phyloP scores from a whole-genome alignment of 2,888 invertebrate species.

The Mylabris sibirica region DNA sequence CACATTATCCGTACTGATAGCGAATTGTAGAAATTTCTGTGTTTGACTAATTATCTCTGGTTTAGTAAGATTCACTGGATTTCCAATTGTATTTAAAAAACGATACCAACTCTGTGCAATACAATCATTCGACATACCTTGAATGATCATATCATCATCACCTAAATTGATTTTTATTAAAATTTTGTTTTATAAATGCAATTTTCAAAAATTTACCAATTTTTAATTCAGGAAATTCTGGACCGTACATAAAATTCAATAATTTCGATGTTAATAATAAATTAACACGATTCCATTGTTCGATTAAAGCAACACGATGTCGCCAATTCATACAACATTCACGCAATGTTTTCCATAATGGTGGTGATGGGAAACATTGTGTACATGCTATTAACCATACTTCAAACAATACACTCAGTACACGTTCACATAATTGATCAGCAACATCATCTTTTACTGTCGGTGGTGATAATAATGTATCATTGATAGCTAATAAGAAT shows the following conservation, averaged over 20 bases:
- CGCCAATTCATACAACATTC: constrained; percentile 94
- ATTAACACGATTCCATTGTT: constrained; percentile 95
- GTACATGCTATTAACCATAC: constrained; percentile 78
- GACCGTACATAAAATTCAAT: constrained; percentile 88
- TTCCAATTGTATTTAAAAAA: constrained; percentile 91
- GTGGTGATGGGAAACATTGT: constrained; percentile 91
- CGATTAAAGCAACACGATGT: constrained; percentile 89
- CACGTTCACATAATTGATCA: constrained; percentile 92
- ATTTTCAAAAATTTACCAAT: constrained; percentile 73
- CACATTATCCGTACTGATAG: constrained; percentile 76
- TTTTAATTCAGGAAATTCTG: constrained; percentile 80
- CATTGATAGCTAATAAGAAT: constrained; percentile 89
- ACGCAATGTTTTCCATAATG: constrained; percentile 92
- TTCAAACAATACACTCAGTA: constrained; percentile 92
- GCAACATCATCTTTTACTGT: constrained; percentile 91
- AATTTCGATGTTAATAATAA: constrained; percentile 86
- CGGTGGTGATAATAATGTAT: constrained; percentile 90
- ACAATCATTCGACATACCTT: constrained; percentile 86
- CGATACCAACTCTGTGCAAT: constrained; percentile 97
- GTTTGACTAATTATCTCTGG: constrained; percentile 77
- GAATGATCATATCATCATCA: constrained; percentile 88
- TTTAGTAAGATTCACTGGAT: constrained; percentile 90
- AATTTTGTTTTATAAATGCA: too few relatives aligned
- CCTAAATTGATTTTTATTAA: constrained; percentile 66
- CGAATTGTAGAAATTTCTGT: constrained; percentile 81